phyloP scores from a whole-genome alignment of 2,113 vertebrate species.

The Elachura formosa region DNA sequence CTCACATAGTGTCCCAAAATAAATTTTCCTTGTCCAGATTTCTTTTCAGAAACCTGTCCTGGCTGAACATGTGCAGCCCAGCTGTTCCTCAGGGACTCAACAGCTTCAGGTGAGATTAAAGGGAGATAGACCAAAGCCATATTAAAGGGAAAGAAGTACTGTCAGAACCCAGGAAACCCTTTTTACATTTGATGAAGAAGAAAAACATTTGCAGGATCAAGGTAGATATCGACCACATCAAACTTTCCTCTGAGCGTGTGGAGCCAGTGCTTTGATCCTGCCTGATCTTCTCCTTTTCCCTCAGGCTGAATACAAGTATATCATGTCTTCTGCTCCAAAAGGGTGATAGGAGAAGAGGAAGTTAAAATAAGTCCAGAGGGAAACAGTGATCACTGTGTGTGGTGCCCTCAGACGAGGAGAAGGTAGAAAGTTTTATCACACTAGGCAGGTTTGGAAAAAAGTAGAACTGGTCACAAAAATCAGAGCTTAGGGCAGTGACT shows the following conservation, averaged over 20 bases:
- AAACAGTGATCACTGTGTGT: neutral
- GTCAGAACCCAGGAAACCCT: neutral
- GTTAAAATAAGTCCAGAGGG: neutral
- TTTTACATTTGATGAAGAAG: neutral
- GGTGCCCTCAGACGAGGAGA: neutral
- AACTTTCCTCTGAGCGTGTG: neutral
- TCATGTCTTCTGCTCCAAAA: neutral
- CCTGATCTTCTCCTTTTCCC: neutral
- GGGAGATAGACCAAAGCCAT: neutral
- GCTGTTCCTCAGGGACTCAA: neutral
- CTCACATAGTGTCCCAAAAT: neutral
- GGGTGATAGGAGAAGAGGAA: neutral
- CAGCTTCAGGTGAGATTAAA: neutral
- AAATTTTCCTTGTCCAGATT: neutral
- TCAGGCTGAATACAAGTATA: neutral
- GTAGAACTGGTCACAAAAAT: neutral
- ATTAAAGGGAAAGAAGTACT: neutral
- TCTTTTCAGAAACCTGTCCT: neutral
- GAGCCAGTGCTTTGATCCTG: neutral
- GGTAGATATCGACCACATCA: neutral
- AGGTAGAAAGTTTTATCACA: neutral
- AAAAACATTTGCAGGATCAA: neutral
- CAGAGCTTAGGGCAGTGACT: neutral
- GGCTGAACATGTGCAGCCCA: neutral
- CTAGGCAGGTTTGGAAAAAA: neutral